phyloP scores from a whole-genome alignment of 37 sponge, comb jelly and placozoan species.

The Tethya wilhelma region DNA sequence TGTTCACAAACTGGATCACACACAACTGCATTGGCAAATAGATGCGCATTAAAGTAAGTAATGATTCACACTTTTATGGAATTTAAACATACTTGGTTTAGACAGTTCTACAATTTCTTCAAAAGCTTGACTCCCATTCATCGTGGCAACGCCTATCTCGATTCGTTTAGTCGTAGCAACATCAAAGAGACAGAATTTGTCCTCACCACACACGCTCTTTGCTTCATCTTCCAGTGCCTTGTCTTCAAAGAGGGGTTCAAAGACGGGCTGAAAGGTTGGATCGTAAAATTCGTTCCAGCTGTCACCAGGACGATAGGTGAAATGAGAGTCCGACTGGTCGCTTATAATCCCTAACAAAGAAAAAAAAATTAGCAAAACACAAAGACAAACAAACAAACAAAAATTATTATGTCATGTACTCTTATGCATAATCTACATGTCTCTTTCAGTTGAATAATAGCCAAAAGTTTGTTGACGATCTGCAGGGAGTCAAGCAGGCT shows the following conservation, averaged over 20 bases:
- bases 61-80: too few relatives aligned
- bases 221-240: constrained; percentile 45
- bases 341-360: constrained; percentile 44
- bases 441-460: too few relatives aligned
- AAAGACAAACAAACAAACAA: too few relatives aligned
- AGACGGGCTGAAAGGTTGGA: constrained; percentile 45
- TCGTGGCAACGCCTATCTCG: constrained; percentile 51
- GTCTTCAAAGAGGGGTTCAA: constrained; percentile 30
- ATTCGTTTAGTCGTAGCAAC: constrained; percentile 49
- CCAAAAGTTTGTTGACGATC: too few relatives aligned
- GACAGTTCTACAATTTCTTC: constrained; percentile 42
- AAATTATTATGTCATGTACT: too few relatives aligned
- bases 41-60: too few relatives aligned
- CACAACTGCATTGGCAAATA: too few relatives aligned
- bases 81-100: constrained; percentile 30
- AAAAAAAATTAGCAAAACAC: too few relatives aligned
- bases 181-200: constrained; percentile 56
- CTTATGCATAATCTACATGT: too few relatives aligned
- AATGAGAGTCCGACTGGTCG: constrained; percentile 29
- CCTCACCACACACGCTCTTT: constrained; percentile 30
- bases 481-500: too few relatives aligned
- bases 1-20: constrained; percentile 73
- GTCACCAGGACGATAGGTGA: constrained; percentile 19
- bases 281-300: constrained; percentile 30
- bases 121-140: constrained; percentile 17